These are phyloP conservation scores for Mimas tiliae DNA, from an alignment of 2,888 invertebrate genomes.

Conservation along the genomic window DNA sequence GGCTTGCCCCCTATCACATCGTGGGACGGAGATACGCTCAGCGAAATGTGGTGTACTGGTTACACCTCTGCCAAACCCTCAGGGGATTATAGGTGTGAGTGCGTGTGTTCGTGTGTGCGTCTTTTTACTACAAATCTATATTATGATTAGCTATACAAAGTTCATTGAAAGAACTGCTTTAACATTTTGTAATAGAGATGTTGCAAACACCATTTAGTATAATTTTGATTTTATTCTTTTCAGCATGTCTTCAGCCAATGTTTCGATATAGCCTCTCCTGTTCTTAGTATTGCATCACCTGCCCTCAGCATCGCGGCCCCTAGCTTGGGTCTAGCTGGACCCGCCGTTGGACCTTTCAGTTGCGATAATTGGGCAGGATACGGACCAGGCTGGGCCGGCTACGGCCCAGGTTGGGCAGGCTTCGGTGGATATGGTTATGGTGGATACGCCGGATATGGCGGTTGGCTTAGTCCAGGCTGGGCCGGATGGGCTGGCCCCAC, in stretches of 20 bases:
- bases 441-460: not conserved
- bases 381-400: not conserved
- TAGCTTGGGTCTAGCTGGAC: not conserved
- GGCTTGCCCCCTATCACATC: too few relatives aligned
- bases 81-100: too few relatives aligned
- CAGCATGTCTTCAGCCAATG: constrained; percentile 23
- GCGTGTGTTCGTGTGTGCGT: too few relatives aligned
- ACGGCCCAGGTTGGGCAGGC: not conserved
- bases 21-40: too few relatives aligned
- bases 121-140: too few relatives aligned
- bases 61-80: too few relatives aligned
- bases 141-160: too few relatives aligned
- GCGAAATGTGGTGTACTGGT: too few relatives aligned
- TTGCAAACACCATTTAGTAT: not conserved
- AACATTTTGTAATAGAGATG: too few relatives aligned
- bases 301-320: not conserved
- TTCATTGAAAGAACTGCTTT: too few relatives aligned
- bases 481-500: constrained; percentile 24
- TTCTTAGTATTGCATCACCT: not conserved
- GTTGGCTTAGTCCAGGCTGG: constrained; percentile 10
- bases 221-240: constrained; percentile 6
- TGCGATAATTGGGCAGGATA: not conserved
- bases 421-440: not conserved
- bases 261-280: not conserved
- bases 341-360: not conserved